These are phyloP conservation scores for Drosophila sucinea DNA, from an alignment of 1,140 invertebrate species.

Conservation along the genomic window DNA sequence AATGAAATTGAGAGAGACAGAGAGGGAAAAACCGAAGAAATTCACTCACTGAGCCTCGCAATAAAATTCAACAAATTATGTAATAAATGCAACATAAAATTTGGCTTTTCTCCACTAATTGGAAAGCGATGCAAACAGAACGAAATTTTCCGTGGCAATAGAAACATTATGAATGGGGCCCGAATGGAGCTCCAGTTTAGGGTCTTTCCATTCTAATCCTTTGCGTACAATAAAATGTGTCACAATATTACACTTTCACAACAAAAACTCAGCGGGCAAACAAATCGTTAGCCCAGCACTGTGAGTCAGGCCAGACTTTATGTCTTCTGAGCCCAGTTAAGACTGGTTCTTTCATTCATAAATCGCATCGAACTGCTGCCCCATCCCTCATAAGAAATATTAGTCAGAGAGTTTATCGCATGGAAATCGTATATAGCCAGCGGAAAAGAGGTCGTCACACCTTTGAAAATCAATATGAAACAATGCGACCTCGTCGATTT, in stretches of 20 bases:
- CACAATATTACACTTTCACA: slow-evolving; percentile 82
- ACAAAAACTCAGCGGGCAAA: slow-evolving; percentile 55
- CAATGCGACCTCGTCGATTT: slow-evolving; percentile 56
- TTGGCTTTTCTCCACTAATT: slow-evolving; percentile 75
- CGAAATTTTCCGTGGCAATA: slow-evolving; percentile 54
- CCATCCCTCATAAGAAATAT: slow-evolving; percentile 16
- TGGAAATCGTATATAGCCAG: slow-evolving; percentile 34
- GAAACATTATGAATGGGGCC: slow-evolving; percentile 49
- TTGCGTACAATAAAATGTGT: slow-evolving; percentile 77
- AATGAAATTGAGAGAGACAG: slow-evolving; percentile 18
- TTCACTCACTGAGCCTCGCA: slow-evolving; percentile 52
- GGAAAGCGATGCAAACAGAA: slow-evolving; percentile 65
- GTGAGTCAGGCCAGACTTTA: slow-evolving; percentile 66
- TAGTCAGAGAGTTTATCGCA: slow-evolving; percentile 44
- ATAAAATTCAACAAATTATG: slow-evolving; percentile 79
- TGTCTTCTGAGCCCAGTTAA: slow-evolving; percentile 51
- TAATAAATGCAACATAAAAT: slow-evolving; percentile 82
- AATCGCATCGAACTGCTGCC: slow-evolving; percentile 43
- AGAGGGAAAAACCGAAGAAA: slow-evolving; percentile 50
- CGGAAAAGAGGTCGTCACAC: slow-evolving; percentile 69
- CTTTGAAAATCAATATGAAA: slow-evolving; percentile 73
- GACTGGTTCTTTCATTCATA: slow-evolving; percentile 64
- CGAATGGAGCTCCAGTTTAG: slow-evolving; percentile 15
- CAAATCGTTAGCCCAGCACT: slow-evolving; percentile 57
- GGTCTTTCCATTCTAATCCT: slow-evolving; percentile 45